Evolutionary conservation across 2,797 vertebrate species (phyloP), one percentile per base, ranked within the genome.

Genomic region (Hoplostethus mediterraneus): DNA sequence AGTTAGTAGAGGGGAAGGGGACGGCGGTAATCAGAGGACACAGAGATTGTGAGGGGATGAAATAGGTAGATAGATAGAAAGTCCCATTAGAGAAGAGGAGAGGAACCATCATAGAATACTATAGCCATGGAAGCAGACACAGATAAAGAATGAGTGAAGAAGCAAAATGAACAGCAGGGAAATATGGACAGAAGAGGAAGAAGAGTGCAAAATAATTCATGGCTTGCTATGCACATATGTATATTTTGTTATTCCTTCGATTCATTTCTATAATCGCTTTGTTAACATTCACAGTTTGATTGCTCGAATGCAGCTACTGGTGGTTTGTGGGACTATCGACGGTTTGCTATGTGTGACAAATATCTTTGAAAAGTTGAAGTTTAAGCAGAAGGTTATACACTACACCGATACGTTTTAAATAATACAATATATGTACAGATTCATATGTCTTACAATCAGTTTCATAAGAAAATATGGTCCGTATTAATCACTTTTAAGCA

Each of bases 1-100:
- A 69, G 65, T 79, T 74, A 44, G 21, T 4, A 67, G 79, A 36
- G 48, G 61, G 31, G 55, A 75, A 67, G 65, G 33, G 38, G 64
- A 64, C 51, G 10, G 6, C 73, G 57, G 64, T 80, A 54, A 77
- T 79, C 69, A 64, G 40, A 71, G 14, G 45, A 74, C 45, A 57
- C 7, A 61, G 36, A 62, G 38, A 60, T 16, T 14, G 8, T 49
- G 51, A 57, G 8, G 44, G 5, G 30, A 65, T 47, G n/a, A 63
- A 82, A 56, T 10, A 14, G 13, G 47, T 60, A 33, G 52, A 25
- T 56, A 6, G 47, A 49, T 4, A 17, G 21, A n/a, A 48, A 33
- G 28, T 13, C 21, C 52, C 40, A 51, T 49, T 60, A 12, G 40
- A 42, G 40, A 42, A 57, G 10, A 69, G 21, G 36, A 17, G 40